phyloP scores from a whole-genome alignment of 2,888 invertebrate species.

The Drosophila sordidula region DNA sequence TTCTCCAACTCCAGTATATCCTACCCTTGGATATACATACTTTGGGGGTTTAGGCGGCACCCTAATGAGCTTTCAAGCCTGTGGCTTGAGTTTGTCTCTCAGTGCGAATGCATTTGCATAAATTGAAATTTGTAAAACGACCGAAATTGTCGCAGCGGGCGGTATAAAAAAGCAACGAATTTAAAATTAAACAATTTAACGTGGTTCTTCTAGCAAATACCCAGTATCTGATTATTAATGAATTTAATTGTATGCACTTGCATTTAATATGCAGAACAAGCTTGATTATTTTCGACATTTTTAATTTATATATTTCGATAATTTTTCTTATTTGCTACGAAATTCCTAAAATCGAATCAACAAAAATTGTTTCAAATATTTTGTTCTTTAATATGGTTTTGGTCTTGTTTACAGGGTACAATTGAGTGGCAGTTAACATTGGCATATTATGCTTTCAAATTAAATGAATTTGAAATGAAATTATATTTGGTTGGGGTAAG shows the following conservation, averaged over 20 bases:
- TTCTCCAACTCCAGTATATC: not conserved
- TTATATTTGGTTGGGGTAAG: constrained; percentile 25
- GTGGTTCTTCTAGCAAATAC: not conserved
- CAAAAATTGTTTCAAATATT: too few species aligned
- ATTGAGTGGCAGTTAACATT: constrained; percentile 30
- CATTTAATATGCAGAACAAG: too few species aligned
- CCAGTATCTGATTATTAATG: not conserved
- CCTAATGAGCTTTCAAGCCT: constrained; percentile 75
- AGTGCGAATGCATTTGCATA: constrained; percentile 68
- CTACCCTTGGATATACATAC: constrained; percentile 10
- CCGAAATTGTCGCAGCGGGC: constrained; percentile 32
- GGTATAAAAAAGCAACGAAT: constrained; percentile 4
- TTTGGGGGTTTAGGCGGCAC: constrained; percentile 5
- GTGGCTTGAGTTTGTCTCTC: constrained; percentile 30
- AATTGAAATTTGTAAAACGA: constrained; percentile 57
- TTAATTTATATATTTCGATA: too few species aligned
- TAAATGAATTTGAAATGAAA: constrained; percentile 63
- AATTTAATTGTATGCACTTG: not conserved
- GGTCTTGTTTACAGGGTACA: constrained; percentile 26
- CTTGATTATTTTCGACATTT: too few species aligned
- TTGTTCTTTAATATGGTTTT: too few species aligned
- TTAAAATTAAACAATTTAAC: constrained; percentile 1
- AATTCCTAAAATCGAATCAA: too few species aligned
- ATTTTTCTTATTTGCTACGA: too few species aligned
- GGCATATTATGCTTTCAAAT: constrained; percentile 49